These are phyloP conservation scores for Lepus oiostolus DNA, from an alignment of 2,797 vertebrate species.

Conservation along the genomic window DNA sequence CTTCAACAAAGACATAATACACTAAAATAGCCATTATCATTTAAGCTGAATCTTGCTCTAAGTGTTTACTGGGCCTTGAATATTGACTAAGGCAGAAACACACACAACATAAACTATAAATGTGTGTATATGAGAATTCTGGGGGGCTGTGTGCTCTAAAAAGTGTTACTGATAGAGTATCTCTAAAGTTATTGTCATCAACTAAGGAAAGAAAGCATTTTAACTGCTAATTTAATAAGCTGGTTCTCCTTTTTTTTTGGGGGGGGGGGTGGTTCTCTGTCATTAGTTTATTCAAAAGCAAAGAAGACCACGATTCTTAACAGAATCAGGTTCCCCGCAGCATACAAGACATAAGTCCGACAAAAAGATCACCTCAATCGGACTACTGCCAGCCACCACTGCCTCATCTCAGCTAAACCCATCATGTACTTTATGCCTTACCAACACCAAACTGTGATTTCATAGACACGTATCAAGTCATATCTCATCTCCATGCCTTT, in stretches of 20 bases:
- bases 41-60: neutral
- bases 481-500: neutral
- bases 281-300: neutral
- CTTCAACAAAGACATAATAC: neutral
- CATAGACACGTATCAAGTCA: neutral
- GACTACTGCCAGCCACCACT: neutral
- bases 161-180: neutral
- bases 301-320: neutral
- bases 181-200: slow-evolving; percentile 1
- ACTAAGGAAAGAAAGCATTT: neutral
- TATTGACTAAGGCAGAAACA: neutral
- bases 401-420: neutral
- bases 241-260: neutral
- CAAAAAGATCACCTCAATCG: neutral
- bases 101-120: neutral
- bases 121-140: neutral
- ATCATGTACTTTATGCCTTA: neutral
- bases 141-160: neutral
- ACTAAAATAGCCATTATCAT: neutral
- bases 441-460: neutral
- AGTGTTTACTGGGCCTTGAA: neutral
- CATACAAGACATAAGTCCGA: neutral
- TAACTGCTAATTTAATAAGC: neutral
- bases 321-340: too few relatives aligned
- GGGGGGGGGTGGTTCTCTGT: neutral